Base-by-base conservation (phyloP, 2,113 vertebrate genomes). In the Xiphorhynchus elegans region DNA sequence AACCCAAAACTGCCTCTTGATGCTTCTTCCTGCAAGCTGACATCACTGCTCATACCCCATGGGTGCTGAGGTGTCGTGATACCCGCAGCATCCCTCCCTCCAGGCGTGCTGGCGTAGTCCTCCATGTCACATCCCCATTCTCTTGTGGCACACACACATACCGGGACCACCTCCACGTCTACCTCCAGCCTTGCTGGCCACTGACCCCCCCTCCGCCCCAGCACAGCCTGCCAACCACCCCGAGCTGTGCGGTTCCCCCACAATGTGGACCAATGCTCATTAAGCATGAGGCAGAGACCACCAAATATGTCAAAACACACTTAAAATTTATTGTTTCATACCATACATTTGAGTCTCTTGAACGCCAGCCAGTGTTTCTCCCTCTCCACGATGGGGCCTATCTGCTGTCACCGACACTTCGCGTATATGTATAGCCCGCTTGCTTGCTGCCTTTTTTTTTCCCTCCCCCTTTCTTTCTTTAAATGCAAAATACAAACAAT, bases 261-360 rank as follows among this genome's bases (percentile, higher is more conserved):
- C 92, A 95, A 91, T 60, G 14, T 93, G 95, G 96, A 95, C 96
- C 87, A 70, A 64, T 33, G 35, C 96, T 97, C 93, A 87, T 89
- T 87, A 97, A 87, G 90, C 50, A 84, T 55, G 87, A 97, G 86
- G 95, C 95, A 92, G 90, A 90, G 93, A 96, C 95, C 94, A 97
- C 96, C 96, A 97, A 95, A 97, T 89, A 93, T 96, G 95, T 95
- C 95, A 97, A 96, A 93, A 93, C 96, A 96, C 95, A 91, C 93
- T 95, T 93, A 91, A 95, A 93, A 87, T 94, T 92, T 82, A 95
- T 97, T 91, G 96, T 93, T 91, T 93, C 94, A 90, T 94, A 92
- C 95, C 96, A 89, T 85, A 89, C 49, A 4, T 93, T 95, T 80
- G 87, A 95, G 95, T 70, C 87, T 95, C 96, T 97, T 96, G 95